These are phyloP conservation scores for Pongo abelii DNA, from an alignment of 2,113 vertebrate genomes.

Conservation along the genomic window DNA sequence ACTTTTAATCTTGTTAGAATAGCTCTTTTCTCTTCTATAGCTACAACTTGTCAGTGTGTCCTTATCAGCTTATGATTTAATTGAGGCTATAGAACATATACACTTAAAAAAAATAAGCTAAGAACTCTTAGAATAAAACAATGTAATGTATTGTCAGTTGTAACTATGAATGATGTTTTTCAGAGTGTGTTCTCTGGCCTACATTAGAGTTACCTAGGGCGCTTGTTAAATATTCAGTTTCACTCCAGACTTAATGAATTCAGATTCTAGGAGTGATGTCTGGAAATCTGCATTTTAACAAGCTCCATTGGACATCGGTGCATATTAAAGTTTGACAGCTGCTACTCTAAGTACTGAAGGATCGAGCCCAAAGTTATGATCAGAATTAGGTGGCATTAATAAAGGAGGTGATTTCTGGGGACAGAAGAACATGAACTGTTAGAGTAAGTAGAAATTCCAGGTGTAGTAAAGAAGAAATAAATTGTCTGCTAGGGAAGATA, in stretches of 20 bases:
- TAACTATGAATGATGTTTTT: not conserved
- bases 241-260: not conserved
- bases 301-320: not conserved
- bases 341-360: not conserved
- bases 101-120: not conserved
- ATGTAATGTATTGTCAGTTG: not conserved
- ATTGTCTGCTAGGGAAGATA: not conserved
- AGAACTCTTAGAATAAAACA: not conserved
- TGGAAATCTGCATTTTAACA: slow-evolving; percentile 28
- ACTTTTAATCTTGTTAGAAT: slow-evolving; percentile 48
- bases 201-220: not conserved
- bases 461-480: not conserved
- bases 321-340: not conserved
- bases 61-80: slow-evolving; percentile 23
- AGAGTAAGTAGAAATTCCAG: not conserved
- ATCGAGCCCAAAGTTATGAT: not conserved
- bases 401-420: slow-evolving; percentile 19
- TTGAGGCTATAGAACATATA: not conserved
- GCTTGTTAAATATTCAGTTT: not conserved
- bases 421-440: not conserved
- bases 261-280: not conserved
- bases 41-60: slow-evolving; percentile 37
- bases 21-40: slow-evolving; percentile 10
- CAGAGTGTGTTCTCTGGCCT: not conserved
- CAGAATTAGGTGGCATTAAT: not conserved